Evolutionary conservation across 2,113 vertebrate genomes (phyloP).

Genomic region (Gymnogyps californianus): DNA sequence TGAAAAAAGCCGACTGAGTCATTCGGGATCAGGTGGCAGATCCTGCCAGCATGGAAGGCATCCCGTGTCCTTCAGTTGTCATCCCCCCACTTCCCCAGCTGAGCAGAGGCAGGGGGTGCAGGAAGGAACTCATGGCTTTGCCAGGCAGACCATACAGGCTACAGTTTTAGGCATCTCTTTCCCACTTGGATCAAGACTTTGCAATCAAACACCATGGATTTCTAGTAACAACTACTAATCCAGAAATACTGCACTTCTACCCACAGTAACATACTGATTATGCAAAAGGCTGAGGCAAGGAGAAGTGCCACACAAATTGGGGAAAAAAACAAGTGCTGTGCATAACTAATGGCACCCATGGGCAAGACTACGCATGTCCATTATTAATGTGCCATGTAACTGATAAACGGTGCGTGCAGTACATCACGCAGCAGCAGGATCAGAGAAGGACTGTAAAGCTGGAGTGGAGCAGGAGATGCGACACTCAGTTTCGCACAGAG

Average conservation of each 20-base stretch:
- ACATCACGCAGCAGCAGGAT: not conserved
- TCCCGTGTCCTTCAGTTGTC: rapidly evolving
- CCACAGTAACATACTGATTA: not conserved
- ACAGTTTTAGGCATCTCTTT: not conserved
- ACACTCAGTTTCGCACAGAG: not conserved
- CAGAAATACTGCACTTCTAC: not conserved
- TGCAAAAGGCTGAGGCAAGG: not conserved
- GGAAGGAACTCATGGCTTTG: not conserved
- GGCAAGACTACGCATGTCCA: not conserved
- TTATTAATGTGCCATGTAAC: not conserved
- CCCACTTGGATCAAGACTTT: not conserved
- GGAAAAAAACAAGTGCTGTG: not conserved
- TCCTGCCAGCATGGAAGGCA: not conserved
- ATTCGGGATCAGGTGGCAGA: not conserved
- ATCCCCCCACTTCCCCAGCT: not conserved
- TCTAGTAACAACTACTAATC: not conserved
- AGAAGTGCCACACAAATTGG: not conserved
- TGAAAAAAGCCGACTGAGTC: not conserved
- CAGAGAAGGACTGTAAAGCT: not conserved
- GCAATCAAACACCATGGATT: not conserved
- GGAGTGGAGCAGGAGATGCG: not conserved
- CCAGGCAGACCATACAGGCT: not conserved
- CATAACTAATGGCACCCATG: not conserved
- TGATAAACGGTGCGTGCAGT: not conserved
- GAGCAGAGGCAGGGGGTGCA: not conserved